Evolutionary conservation across 2,797 vertebrate species (phyloP).

Genomic region (Lerista edwardsae): DNA sequence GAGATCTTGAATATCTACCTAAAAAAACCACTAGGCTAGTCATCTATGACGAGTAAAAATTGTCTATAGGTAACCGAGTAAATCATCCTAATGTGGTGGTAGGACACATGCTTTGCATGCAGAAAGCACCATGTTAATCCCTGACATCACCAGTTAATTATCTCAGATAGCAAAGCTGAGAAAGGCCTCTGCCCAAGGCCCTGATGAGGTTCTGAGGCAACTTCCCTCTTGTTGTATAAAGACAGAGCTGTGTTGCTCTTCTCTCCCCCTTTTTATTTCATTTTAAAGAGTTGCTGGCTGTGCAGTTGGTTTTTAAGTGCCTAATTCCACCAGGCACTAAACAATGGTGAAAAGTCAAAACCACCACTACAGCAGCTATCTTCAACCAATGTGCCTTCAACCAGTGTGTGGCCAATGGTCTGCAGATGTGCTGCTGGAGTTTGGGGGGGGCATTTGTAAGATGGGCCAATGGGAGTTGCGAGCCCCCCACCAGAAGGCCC

Average conservation of each 20-base stretch:
- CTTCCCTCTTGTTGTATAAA: neutral
- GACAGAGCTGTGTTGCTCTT: no score
- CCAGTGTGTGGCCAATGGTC: no score
- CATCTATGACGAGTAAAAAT: neutral
- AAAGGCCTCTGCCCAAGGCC: no score
- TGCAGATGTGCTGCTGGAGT: no score
- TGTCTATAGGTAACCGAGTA: neutral
- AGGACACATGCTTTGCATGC: neutral
- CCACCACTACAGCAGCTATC: no score
- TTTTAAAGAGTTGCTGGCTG: neutral
- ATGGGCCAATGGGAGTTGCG: no score
- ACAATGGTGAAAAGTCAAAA: neutral
- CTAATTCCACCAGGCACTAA: neutral
- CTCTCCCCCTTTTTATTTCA: no score
- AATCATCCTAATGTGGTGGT: neutral
- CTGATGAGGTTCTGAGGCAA: neutral
- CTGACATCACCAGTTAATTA: neutral
- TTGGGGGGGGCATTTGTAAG: no score
- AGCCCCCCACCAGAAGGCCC: no score
- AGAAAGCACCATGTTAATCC: neutral
- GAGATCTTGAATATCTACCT: slow-evolving; percentile 41
- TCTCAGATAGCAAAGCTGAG: no score
- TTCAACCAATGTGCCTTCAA: no score
- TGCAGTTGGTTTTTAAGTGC: no score
- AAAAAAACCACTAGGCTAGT: neutral